Evolutionary conservation across 2,888 invertebrate species (phyloP), one percentile per base, ranked within the genome.

Genomic region (Agrochola lychnidis): DNA sequence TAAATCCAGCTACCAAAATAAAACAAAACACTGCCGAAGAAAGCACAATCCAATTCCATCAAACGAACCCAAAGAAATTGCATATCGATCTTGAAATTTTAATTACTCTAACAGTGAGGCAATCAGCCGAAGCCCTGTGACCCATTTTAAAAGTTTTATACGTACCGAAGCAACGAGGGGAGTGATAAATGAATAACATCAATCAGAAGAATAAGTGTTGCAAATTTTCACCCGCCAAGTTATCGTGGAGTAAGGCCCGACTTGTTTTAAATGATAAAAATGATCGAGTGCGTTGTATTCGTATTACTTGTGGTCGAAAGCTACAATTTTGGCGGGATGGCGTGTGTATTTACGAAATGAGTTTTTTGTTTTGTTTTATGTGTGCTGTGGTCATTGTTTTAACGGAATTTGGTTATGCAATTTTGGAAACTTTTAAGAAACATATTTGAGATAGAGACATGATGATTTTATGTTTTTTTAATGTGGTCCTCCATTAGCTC

Each of bases 101-200:
- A 95, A 96, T 96, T 96, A 95, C 93, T 93, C 91, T 91, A 94
- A 92, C 91, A 91, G 91, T 89, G 91, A 91, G 92, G 94, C 92
- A 95, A 96, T 95, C 94, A 94, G 92, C 91, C 90, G 91, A 92
- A 94, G 95, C 95, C 95, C 93, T 94, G 94, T 96, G 96, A 96
- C 96, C 96, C 90, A 96, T 96, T 96, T 96, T 93, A 96, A 96
- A 96, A 96, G 94, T 96, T 96, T 94, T 92, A 94, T 94, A 91
- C 92, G 92, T 85, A 88, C 82, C 82, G 30, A 89, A 84, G 88
- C 91, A 91, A 95, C 93, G 94, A 96, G 96, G 95, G 95, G 95
- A 94, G 92, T 96, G 96, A 96, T 96, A 96, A 96, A 96, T 96
- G 96, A 93, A 93, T 89, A 91, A 92, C 96, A 96, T 96, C 96